These are phyloP conservation scores for Brevimyrus niger DNA, from an alignment of 2,113 vertebrate genomes.

Conservation along the genomic window DNA sequence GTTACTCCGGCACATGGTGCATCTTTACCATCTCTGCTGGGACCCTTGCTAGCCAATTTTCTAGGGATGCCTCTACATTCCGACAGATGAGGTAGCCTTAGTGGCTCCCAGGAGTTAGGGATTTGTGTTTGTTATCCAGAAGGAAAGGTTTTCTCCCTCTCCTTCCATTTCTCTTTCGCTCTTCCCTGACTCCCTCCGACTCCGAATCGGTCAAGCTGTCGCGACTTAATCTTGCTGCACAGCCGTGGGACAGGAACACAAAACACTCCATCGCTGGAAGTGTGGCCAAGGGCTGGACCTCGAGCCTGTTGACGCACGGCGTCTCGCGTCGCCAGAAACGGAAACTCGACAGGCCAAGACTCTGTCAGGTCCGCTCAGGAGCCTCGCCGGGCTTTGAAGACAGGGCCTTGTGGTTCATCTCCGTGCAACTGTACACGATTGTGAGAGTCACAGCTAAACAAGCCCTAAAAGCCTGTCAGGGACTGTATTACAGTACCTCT, in stretches of 20 bases:
- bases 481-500: background rate
- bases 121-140: background rate
- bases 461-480: constrained; percentile 31
- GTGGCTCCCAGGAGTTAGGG: background rate
- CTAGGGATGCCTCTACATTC: background rate
- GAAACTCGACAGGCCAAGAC: no score
- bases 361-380: background rate
- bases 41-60: background rate
- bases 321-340: background rate
- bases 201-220: background rate
- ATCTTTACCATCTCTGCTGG: background rate
- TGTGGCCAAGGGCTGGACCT: background rate
- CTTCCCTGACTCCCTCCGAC: constrained; percentile 9
- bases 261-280: background rate
- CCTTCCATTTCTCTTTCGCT: background rate
- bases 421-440: background rate
- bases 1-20: background rate
- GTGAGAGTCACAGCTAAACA: constrained; percentile 23
- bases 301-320: constrained; percentile 5
- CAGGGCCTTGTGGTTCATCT: constrained; percentile 19
- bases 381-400: constrained; percentile 10
- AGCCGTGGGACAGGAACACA: constrained; percentile 13
- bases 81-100: background rate
- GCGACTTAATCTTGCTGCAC: constrained; percentile 1
- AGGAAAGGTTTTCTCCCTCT: background rate